Percentiles rank a stretch among this genome's conserved stretches.
These are phyloP conservation scores for Ferrisia virgata DNA, from an alignment of 2,888 invertebrate species.

Conservation along the genomic window DNA sequence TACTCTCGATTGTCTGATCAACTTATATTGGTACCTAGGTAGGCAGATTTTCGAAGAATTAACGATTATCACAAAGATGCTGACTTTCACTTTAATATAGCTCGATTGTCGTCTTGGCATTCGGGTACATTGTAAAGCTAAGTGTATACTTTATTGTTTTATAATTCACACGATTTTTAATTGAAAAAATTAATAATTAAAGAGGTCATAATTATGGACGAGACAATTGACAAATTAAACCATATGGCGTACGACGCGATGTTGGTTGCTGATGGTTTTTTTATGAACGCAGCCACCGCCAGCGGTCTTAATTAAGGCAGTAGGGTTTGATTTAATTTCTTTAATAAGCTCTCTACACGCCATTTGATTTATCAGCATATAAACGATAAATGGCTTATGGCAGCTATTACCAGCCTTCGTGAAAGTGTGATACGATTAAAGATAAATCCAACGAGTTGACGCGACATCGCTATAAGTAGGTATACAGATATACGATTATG, in stretches of 20 bases:
- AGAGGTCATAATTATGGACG: neutral
- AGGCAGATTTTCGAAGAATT: neutral
- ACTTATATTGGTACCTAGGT: neutral
- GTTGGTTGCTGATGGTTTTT: neutral
- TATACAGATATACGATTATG: too few relatives aligned
- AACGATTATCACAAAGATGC: neutral
- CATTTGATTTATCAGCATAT: neutral
- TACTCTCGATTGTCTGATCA: neutral
- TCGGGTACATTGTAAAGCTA: neutral
- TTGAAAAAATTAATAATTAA: neutral
- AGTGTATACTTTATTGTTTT: neutral
- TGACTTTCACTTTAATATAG: neutral
- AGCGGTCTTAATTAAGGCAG: neutral
- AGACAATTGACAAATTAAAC: neutral
- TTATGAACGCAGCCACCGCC: neutral
- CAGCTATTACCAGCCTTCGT: neutral
- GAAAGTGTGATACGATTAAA: slow-evolving; percentile 20
- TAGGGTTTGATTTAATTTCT: neutral
- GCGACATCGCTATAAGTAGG: too few relatives aligned
- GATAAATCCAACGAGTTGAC: neutral
- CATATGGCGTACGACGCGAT: neutral
- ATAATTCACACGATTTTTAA: neutral
- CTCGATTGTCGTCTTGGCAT: neutral
- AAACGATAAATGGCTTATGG: neutral
- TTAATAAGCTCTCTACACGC: neutral